Percentiles rank a stretch among this genome's conserved stretches.
phyloP scores from a whole-genome alignment of 2,797 vertebrate genomes.

The Arrhamphus sclerolepis region DNA sequence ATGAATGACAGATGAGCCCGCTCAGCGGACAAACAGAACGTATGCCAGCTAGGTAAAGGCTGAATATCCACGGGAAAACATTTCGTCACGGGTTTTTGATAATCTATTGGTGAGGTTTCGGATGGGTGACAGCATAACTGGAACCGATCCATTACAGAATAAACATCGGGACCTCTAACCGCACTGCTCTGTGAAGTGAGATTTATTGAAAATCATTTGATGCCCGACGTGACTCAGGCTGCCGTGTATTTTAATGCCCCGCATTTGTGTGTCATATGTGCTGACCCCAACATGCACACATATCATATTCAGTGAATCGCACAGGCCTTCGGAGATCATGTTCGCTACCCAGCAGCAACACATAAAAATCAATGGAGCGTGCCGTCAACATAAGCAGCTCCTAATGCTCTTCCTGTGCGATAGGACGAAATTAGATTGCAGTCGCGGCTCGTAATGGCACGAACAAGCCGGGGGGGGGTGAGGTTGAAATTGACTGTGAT shows the following conservation, averaged over 20 bases:
- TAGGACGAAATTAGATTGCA: constrained; percentile 83
- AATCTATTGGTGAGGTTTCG: constrained; percentile 22
- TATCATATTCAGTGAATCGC: constrained; percentile 53
- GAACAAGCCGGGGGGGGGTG: constrained; percentile 77
- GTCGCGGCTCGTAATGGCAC: constrained; percentile 77
- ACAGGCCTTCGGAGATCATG: constrained; percentile 59
- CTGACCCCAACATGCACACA: constrained; percentile 27
- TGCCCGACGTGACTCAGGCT: constrained; percentile 4
- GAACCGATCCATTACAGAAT: constrained; percentile 22
- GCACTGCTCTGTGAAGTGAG: constrained; percentile 20
- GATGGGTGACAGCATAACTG: constrained; percentile 42
- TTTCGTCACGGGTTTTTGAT: not conserved
- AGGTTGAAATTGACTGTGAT: constrained; percentile 77
- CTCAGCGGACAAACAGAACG: constrained; percentile 14
- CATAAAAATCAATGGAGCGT: constrained; percentile 78
- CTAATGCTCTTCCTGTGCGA: constrained; percentile 82
- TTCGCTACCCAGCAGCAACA: constrained; percentile 47
- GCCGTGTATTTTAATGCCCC: constrained; percentile 22
- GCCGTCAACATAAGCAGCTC: constrained; percentile 77
- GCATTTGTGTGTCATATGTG: constrained; percentile 15
- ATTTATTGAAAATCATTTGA: constrained; percentile 31
- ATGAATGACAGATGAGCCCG: constrained; percentile 15
- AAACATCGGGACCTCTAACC: constrained; percentile 15
- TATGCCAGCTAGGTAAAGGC: constrained; percentile 2
- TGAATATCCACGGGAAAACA: not conserved